Conservation (phyloP, 2,797 vertebrate genomes). For the Sphenodon punctatus region DNA sequence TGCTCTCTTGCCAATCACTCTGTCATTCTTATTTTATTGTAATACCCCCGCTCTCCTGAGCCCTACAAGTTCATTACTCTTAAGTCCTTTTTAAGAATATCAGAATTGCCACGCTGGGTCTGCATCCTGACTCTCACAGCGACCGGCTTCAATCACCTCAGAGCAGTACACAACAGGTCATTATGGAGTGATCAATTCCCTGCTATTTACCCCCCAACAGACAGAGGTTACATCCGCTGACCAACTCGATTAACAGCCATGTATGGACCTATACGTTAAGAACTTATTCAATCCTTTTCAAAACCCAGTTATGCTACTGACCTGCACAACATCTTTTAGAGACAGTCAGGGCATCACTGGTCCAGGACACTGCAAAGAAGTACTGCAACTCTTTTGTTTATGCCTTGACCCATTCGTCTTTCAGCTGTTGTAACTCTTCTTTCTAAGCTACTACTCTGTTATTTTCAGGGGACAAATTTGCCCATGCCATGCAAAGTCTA, state of each 20-base stretch:
- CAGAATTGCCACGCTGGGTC: no score
- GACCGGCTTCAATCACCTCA: no score
- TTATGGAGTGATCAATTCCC: no score
- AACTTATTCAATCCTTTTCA: no score
- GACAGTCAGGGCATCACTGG: background rate
- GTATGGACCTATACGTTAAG: no score
- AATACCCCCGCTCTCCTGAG: background rate
- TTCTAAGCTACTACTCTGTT: background rate
- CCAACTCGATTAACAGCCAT: no score
- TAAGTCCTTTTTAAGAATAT: background rate
- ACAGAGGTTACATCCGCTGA: no score
- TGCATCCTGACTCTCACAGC: no score
- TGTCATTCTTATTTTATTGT: background rate
- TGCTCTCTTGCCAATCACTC: no score
- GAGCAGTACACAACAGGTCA: no score
- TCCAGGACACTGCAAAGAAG: background rate
- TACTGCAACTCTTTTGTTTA: background rate
- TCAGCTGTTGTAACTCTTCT: background rate
- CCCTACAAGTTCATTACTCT: background rate
- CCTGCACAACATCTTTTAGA: background rate
- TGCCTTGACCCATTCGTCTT: background rate
- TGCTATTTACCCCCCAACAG: no score
- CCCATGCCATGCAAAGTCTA: background rate
- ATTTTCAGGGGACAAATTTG: background rate
- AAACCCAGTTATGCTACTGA: no score